Conservation (phyloP, 2,797 vertebrate genomes). For the Epinephelus coioides region DNA sequence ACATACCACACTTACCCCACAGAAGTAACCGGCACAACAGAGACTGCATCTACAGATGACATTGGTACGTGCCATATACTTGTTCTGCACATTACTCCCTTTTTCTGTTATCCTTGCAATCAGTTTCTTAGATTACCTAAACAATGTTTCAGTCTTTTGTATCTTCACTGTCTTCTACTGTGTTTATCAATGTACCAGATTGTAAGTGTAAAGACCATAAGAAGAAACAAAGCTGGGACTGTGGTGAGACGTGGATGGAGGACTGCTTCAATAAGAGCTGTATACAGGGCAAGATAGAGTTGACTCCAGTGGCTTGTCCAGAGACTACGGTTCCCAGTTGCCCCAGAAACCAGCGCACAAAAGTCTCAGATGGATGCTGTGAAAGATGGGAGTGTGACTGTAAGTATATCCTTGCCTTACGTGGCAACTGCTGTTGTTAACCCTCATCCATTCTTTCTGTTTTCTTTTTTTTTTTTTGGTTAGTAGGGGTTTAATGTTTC, state of each 20-base stretch:
- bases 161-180: not conserved
- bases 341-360: slow-evolving; percentile 55
- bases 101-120: not conserved
- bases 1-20: not conserved
- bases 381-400: slow-evolving; percentile 80
- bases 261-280: slow-evolving; percentile 77
- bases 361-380: slow-evolving; percentile 80
- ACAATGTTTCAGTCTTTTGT: not conserved
- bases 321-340: slow-evolving; percentile 51
- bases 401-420: slow-evolving; percentile 64
- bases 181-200: not conserved
- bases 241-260: slow-evolving; percentile 73
- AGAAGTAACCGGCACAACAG: too few species aligned
- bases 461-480: not conserved
- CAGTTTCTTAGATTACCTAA: not conserved
- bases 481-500: too few species aligned
- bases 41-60: not conserved
- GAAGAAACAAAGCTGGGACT: slow-evolving; percentile 56
- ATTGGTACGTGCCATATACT: not conserved
- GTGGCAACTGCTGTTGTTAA: too few species aligned
- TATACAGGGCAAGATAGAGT: slow-evolving; percentile 46
- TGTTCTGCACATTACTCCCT: not conserved
- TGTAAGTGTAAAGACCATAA: slow-evolving; percentile 66
- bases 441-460: not conserved
- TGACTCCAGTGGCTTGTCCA: slow-evolving; percentile 68